Conservation (phyloP, 2,888 invertebrate species). For the Pseudococcus longispinus region DNA sequence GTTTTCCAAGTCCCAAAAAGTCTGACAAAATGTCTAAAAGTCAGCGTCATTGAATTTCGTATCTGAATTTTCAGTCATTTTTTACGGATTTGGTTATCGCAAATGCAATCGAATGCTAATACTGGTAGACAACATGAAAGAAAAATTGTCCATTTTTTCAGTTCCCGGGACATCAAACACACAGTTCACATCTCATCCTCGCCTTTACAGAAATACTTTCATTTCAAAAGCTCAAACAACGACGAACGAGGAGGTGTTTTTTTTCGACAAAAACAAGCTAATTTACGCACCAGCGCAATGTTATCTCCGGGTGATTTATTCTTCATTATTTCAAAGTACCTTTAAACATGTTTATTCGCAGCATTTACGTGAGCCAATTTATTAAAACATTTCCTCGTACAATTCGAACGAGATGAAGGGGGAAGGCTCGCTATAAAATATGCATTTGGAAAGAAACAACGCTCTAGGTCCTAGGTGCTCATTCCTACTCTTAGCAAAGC, state of each 20-base stretch:
- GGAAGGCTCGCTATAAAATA: background rate
- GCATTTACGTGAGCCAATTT: slow-evolving; percentile 11
- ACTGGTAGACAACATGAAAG: no score
- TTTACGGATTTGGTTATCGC: no score
- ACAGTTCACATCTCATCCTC: background rate
- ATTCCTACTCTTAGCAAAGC: background rate
- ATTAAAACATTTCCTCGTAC: slow-evolving; percentile 16
- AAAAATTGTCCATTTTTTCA: no score
- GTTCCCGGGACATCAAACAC: no score
- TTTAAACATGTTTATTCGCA: slow-evolving; percentile 6
- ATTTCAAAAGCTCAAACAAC: background rate
- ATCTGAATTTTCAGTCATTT: no score
- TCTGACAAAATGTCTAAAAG: no score
- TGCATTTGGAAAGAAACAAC: background rate
- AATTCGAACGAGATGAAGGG: background rate
- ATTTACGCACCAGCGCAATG: background rate
- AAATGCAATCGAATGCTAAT: no score
- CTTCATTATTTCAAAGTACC: slow-evolving; percentile 11
- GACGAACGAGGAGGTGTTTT: background rate
- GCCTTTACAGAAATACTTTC: background rate
- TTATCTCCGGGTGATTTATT: slow-evolving; percentile 9
- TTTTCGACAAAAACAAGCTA: background rate
- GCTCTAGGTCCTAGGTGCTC: background rate
- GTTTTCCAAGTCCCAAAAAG: no score
- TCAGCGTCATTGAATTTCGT: no score